These are phyloP conservation scores for Dryocosmus kuriphilus DNA, from an alignment of 2,888 invertebrate genomes.

Conservation along the genomic window DNA sequence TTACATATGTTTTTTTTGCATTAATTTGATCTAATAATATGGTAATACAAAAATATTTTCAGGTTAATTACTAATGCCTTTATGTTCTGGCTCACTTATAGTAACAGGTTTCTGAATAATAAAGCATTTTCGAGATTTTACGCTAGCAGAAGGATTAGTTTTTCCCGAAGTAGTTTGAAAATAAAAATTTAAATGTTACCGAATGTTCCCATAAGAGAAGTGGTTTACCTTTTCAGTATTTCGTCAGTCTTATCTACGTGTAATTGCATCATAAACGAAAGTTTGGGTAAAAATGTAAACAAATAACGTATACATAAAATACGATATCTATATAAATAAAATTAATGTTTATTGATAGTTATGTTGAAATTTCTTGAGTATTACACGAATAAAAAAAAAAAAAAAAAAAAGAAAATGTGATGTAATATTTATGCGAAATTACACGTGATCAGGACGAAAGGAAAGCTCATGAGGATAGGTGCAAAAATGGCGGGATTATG, in stretches of 20 bases:
- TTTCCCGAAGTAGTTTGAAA: no score
- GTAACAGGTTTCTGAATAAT: no score
- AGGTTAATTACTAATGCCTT: no score
- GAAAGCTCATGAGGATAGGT: constrained; percentile 5
- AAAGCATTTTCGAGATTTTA: no score
- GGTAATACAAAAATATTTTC: no score
- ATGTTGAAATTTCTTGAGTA: neutral
- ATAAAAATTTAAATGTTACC: neutral
- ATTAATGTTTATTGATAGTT: neutral
- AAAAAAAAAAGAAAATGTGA: constrained; percentile 13
- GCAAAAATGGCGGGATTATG: neutral
- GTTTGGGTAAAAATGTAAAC: neutral
- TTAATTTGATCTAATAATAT: no score
- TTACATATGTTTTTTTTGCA: no score
- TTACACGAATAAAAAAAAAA: neutral
- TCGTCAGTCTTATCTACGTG: no score
- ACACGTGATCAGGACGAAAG: neutral
- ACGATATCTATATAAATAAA: neutral
- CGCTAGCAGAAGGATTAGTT: no score
- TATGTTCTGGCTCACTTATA: no score
- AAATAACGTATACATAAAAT: neutral
- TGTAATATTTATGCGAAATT: neutral
- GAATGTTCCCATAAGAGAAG: constrained; percentile 4
- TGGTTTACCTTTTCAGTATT: constrained; percentile 25
- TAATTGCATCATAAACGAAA: neutral